Evolutionary conservation across 2,113 vertebrate genomes (phyloP).

Genomic region (Bucco capensis): DNA sequence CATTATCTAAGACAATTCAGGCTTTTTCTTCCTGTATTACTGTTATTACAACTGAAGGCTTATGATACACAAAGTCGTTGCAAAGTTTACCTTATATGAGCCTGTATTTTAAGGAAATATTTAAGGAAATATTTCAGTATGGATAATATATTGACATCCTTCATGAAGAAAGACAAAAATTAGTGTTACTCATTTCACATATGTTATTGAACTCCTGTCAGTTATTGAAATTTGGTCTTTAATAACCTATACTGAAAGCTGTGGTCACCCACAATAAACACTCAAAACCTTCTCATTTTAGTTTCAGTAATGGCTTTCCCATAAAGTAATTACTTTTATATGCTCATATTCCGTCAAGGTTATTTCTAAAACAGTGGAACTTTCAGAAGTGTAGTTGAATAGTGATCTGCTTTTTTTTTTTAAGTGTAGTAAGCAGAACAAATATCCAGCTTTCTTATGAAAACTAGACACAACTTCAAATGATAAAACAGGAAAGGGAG

Average conservation of each 20-base stretch:
- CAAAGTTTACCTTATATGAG: not conserved
- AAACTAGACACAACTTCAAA: not conserved
- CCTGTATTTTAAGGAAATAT: not conserved
- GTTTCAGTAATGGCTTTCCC: not conserved
- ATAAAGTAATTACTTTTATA: not conserved
- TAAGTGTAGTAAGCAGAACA: not conserved
- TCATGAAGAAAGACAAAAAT: not conserved
- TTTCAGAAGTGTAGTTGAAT: not conserved
- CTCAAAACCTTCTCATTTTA: not conserved
- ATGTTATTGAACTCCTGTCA: not conserved
- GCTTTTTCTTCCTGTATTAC: not conserved
- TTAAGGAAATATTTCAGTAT: not conserved
- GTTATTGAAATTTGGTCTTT: not conserved
- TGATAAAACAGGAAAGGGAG: not conserved
- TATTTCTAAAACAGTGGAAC: not conserved
- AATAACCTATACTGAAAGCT: not conserved
- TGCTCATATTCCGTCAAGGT: not conserved
- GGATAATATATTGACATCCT: not conserved
- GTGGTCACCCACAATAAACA: not conserved
- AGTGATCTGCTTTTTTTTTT: not conserved
- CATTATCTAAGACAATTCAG: not conserved
- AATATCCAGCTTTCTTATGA: not conserved
- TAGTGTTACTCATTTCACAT: not conserved
- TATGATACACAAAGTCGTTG: not conserved
- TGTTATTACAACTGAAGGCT: too few species aligned